Evolutionary conservation across 2,113 vertebrate species (phyloP).

Genomic region (Atlantisia rogersi): DNA sequence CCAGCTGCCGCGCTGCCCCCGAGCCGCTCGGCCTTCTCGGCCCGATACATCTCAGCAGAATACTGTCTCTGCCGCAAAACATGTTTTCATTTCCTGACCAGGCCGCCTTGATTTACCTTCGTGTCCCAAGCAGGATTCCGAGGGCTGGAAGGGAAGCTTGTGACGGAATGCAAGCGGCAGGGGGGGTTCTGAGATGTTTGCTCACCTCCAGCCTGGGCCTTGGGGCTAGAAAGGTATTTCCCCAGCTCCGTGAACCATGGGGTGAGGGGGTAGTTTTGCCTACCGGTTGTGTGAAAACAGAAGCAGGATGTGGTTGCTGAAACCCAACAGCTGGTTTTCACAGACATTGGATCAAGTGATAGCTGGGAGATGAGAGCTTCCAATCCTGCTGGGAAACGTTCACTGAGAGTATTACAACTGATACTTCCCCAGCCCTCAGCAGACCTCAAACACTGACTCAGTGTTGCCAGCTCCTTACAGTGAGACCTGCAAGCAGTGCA

Average conservation of each 20-base stretch:
- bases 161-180: no score
- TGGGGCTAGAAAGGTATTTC: rapidly evolving
- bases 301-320: rapidly evolving
- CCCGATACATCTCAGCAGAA: neutral
- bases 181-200: neutral
- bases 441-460: rapidly evolving
- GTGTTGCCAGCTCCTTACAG: neutral
- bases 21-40: no score
- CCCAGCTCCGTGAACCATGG: rapidly evolving
- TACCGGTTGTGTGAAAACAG: rapidly evolving
- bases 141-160: neutral
- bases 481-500: rapidly evolving
- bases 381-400: rapidly evolving
- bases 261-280: neutral
- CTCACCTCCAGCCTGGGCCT: neutral
- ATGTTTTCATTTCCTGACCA: rapidly evolving
- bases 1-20: no score
- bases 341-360: neutral
- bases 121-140: neutral
- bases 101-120: neutral
- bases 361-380: no score
- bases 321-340: rapidly evolving
- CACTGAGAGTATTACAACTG: neutral
- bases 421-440: neutral
- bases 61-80: neutral